A percentile compares a stretch with the other conserved stretches of the same genome.
Conservation (phyloP, 2,797 vertebrate species). For the Halcyon leucocephala region DNA sequence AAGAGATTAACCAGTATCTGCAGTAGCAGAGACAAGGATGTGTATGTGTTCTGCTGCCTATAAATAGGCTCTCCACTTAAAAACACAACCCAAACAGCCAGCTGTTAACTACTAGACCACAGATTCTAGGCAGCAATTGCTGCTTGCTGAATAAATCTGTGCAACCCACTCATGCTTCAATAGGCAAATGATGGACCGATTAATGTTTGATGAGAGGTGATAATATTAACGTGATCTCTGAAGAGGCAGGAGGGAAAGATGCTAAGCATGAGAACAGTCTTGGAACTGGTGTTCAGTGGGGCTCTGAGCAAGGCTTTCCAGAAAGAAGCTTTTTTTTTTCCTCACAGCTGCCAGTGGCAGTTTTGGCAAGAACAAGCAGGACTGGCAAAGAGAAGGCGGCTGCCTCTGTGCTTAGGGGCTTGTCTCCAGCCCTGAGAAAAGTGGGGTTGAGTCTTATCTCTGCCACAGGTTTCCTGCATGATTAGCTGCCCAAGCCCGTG, state of each 20-base stretch:
- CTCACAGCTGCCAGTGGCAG: background rate
- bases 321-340: background rate
- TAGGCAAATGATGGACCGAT: slow-evolving; percentile 8
- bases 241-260: background rate
- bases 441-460: background rate
- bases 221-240: slow-evolving; percentile 34
- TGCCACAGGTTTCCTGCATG: background rate
- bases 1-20: slow-evolving; percentile 4
- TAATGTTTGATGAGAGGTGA: slow-evolving; percentile 42
- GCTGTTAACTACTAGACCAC: slow-evolving; percentile 18
- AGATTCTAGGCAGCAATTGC: background rate
- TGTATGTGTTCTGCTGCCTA: slow-evolving; percentile 13
- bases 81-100: slow-evolving; percentile 9
- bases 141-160: slow-evolving; percentile 28
- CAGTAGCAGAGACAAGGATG: slow-evolving; percentile 5
- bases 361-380: background rate
- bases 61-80: slow-evolving; percentile 42
- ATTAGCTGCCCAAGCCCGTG: background rate
- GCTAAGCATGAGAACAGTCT: background rate
- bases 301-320: background rate
- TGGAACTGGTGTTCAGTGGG: background rate
- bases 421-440: background rate
- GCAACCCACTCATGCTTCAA: slow-evolving; percentile 10
- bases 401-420: background rate
- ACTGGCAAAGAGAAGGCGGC: background rate